These are phyloP conservation scores for Eulacestoma nigropectus DNA, from an alignment of 2,113 vertebrate genomes.

Conservation along the genomic window DNA sequence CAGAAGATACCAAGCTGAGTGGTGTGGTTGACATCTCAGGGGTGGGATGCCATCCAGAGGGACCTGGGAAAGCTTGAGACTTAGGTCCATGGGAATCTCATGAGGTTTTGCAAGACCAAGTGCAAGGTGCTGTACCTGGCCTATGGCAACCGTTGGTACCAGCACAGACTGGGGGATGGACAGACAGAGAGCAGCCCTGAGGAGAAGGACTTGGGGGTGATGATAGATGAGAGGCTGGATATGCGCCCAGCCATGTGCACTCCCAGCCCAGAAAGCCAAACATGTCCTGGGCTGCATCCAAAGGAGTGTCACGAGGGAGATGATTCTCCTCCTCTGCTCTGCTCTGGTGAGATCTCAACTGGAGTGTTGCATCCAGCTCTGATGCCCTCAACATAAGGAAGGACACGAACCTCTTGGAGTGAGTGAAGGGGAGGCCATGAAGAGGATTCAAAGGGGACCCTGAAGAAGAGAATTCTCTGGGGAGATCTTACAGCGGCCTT, in stretches of 20 bases:
- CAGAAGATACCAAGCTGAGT: background rate
- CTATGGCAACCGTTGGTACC: fast-evolving
- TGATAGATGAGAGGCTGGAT: background rate
- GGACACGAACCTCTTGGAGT: background rate
- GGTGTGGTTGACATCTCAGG: background rate
- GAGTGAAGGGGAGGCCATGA: background rate
- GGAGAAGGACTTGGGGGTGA: background rate
- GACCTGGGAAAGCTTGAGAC: background rate
- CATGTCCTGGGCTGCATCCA: fast-evolving
- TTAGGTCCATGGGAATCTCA: background rate
- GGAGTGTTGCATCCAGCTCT: background rate
- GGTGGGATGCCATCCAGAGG: background rate
- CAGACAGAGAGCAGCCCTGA: fast-evolving
- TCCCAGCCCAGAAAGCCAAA: background rate
- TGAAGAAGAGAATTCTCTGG: background rate
- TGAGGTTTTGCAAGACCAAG: background rate
- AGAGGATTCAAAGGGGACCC: fast-evolving
- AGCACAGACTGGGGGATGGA: too few relatives aligned
- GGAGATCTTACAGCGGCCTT: background rate
- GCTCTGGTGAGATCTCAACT: background rate
- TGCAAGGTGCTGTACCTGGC: background rate
- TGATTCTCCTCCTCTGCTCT: background rate
- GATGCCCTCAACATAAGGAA: background rate
- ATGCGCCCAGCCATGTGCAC: background rate
- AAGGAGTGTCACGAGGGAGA: fast-evolving